phyloP scores from a whole-genome alignment of 2,888 invertebrate genomes.

The Masnerella sp. region DNA sequence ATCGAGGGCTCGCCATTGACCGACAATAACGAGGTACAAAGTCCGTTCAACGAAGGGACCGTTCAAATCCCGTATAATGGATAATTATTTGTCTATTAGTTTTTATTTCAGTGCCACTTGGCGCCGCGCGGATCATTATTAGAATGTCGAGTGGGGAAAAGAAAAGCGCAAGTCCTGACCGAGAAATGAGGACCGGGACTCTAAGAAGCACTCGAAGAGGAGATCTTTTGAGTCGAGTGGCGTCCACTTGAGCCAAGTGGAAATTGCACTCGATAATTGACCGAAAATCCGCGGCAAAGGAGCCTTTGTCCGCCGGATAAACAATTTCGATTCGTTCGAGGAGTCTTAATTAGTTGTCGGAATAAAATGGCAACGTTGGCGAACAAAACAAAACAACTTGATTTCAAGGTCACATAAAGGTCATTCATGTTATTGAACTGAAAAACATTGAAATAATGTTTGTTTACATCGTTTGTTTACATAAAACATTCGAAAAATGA shows the following conservation, averaged over 20 bases:
- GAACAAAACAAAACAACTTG: too few species aligned
- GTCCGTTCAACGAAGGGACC: constrained; percentile 11
- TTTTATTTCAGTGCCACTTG: constrained; percentile 12
- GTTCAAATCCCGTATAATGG: constrained; percentile 17
- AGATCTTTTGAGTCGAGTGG: constrained; percentile 45
- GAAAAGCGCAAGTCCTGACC: constrained; percentile 11
- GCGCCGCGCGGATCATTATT: constrained; percentile 22
- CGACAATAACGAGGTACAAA: constrained; percentile 22
- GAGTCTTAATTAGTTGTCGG: constrained; percentile 12
- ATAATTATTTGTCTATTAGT: constrained; percentile 29
- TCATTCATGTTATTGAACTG: too few species aligned
- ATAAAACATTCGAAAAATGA: too few species aligned
- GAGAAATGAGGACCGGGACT: constrained; percentile 35
- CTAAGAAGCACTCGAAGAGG: constrained; percentile 36
- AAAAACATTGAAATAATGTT: too few species aligned
- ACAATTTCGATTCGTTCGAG: constrained; percentile 12
- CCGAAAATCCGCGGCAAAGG: constrained; percentile 16
- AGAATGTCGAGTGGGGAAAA: constrained; percentile 13
- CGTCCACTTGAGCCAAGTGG: constrained; percentile 45
- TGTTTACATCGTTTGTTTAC: too few species aligned
- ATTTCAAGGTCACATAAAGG: too few species aligned
- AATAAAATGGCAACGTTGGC: too few species aligned
- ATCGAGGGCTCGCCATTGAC: too few species aligned
- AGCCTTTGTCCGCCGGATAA: constrained; percentile 8
- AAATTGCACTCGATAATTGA: constrained; percentile 52